Conservation (phyloP, 2,888 invertebrate genomes). For the Leuctra nigra region DNA sequence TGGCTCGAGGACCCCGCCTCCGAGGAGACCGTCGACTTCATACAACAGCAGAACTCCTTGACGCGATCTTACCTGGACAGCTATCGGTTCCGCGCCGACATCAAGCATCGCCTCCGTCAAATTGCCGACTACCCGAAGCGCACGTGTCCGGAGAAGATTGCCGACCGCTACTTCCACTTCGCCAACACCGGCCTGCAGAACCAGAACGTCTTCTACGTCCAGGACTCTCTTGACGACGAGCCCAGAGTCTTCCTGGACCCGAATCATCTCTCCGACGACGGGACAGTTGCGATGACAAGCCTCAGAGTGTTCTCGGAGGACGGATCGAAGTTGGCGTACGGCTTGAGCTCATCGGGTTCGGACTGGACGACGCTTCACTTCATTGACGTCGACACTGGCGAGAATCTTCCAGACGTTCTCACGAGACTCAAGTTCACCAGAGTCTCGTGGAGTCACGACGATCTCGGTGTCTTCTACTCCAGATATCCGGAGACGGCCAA, state of each 20-base stretch:
- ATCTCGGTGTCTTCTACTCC: constrained; percentile 50
- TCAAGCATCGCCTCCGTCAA: constrained; percentile 44
- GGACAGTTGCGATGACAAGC: constrained; percentile 37
- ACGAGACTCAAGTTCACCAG: constrained; percentile 45
- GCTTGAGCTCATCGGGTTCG: constrained; percentile 46
- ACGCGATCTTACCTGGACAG: constrained; percentile 44
- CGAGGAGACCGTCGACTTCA: constrained; percentile 47
- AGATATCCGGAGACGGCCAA: constrained; percentile 35
- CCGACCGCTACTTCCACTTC: constrained; percentile 45
- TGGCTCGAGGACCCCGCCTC: constrained; percentile 52
- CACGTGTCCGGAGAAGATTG: constrained; percentile 44
- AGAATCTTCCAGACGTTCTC: constrained; percentile 44
- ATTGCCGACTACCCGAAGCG: constrained; percentile 51
- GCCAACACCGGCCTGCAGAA: constrained; percentile 82
- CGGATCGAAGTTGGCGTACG: constrained; percentile 45
- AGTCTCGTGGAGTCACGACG: constrained; percentile 48
- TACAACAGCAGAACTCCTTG: constrained; percentile 46
- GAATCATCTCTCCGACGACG: constrained; percentile 43
- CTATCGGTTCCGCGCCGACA: constrained; percentile 39
- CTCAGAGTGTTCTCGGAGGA: constrained; percentile 42
- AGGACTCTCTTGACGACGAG: constrained; percentile 69
- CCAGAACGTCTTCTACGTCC: constrained; percentile 90
- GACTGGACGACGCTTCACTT: constrained; percentile 46
- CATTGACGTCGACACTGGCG: constrained; percentile 26
- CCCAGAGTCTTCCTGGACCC: constrained; percentile 90